These are phyloP conservation scores for Apotomis capreana DNA, from an alignment of 2,888 invertebrate genomes.

Conservation along the genomic window DNA sequence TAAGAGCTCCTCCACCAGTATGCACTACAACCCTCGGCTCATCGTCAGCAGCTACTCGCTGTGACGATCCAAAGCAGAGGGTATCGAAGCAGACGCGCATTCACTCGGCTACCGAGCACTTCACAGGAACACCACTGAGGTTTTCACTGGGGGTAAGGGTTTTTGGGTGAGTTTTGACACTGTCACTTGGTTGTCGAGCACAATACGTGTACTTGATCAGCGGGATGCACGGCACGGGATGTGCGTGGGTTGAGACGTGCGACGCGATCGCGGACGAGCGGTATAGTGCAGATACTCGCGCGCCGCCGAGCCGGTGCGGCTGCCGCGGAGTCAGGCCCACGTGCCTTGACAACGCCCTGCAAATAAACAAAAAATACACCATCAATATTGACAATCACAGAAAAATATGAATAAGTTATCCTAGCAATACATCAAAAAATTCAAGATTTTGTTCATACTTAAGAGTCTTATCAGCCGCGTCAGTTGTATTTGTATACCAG, in stretches of 20 bases:
- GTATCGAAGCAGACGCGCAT: conserved; percentile 96
- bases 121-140: conserved; percentile 71
- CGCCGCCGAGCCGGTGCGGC: conserved; percentile 56
- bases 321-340: conserved; percentile 72
- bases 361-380: conserved; percentile 49
- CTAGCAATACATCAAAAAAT: background rate
- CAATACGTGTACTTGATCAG: conserved; percentile 52
- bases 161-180: conserved; percentile 55
- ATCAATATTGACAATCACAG: background rate
- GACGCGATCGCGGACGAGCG: conserved; percentile 74
- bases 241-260: conserved; percentile 70
- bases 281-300: conserved; percentile 71
- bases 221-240: conserved; percentile 62
- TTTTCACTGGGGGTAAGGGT: conserved; percentile 65
- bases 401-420: background rate
- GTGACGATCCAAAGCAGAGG: conserved; percentile 95
- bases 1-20: conserved; percentile 77
- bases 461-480: background rate
- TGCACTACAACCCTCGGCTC: conserved; percentile 83
- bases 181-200: conserved; percentile 54
- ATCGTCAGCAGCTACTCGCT: conserved; percentile 91
- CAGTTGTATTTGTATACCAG: background rate
- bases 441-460: background rate
- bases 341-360: conserved; percentile 77
- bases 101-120: conserved; percentile 86